Evolutionary conservation across 1,140 invertebrate genomes (phyloP), one percentile per base, ranked within the genome.

Genomic region (Platyscapa corneri): DNA sequence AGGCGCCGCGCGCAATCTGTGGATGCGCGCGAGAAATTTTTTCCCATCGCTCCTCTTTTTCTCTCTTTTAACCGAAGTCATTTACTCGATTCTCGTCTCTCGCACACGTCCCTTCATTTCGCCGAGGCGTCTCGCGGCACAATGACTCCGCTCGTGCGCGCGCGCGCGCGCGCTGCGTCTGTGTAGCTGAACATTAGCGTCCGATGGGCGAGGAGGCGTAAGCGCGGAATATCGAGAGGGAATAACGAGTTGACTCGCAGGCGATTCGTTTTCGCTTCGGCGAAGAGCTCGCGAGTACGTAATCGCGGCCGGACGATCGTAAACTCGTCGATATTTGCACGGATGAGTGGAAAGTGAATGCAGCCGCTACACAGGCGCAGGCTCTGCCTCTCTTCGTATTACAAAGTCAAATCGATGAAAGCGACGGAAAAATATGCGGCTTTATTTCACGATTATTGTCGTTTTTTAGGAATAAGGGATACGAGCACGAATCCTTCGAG

Each of bases 11-110:
- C 56, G 3, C 56, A 27, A 27, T 23, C 56, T 6, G 81, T 72
- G 42, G 56, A 80, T 82, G 27, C 78, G 84, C 87, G 88, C 88
- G 87, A 85, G 81, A 87, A 86, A 81, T 72, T 75, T 87, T 75
- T 87, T 74, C 67, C 53, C 65, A 79, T 27, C n/a, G n/a, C 18
- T 20, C 46, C 46, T 79, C 83, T n/a, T 82, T 60, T 27, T 60
- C 56, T 3, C 10, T 14, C 23, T 60, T 14, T 23, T 14, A 3
- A 5, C 23, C 84, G 83, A 84, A 79, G 84, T 89, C 90, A 92
- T 91, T 91, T 91, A 87, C 89, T 89, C 88, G 89, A 90, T 92
- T 91, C 91, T 89, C 91, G 89, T 89, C 89, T 88, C 87, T 84
- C 75, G 64, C 67, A 6, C 70, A 53, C 49, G 16, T 53, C 18